A percentile compares a stretch with the other conserved stretches of the same genome.
Evolutionary conservation across 2,888 invertebrate species (phyloP).

Genomic region (Eustalomyia histrio): DNA sequence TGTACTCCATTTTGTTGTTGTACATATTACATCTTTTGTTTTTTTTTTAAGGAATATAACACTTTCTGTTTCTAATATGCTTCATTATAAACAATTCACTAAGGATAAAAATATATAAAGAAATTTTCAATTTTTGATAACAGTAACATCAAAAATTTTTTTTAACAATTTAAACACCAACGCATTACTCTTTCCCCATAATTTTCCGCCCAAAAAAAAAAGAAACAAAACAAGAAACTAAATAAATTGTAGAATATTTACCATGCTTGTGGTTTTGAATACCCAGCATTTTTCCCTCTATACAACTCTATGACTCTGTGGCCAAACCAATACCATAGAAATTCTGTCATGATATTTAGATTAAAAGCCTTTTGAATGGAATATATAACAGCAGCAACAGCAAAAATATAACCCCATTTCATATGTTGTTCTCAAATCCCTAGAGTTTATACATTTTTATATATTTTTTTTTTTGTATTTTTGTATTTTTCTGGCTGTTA

Average conservation of each 20-base stretch:
- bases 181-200: slow-evolving; percentile 22
- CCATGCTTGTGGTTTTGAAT: slow-evolving; percentile 15
- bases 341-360: slow-evolving; percentile 57
- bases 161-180: slow-evolving; percentile 8
- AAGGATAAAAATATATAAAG: slow-evolving; percentile 38
- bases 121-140: slow-evolving; percentile 35
- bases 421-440: slow-evolving; percentile 49
- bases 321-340: slow-evolving; percentile 36
- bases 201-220: not conserved
- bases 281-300: not conserved
- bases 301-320: not conserved
- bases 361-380: slow-evolving; percentile 55
- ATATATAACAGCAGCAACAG: slow-evolving; percentile 25
- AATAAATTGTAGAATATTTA: slow-evolving; percentile 9
- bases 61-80: slow-evolving; percentile 37
- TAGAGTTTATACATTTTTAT: slow-evolving; percentile 32
- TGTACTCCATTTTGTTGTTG: not conserved
- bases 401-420: slow-evolving; percentile 50
- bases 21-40: not conserved
- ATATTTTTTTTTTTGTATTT: not conserved
- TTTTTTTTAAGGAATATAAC: not conserved
- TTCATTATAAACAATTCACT: slow-evolving; percentile 33
- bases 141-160: no score
- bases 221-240: no score
- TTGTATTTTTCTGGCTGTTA: slow-evolving; percentile 30